These are phyloP conservation scores for Chrysochloris asiatica DNA, from an alignment of 2,113 vertebrate species.

Conservation along the genomic window DNA sequence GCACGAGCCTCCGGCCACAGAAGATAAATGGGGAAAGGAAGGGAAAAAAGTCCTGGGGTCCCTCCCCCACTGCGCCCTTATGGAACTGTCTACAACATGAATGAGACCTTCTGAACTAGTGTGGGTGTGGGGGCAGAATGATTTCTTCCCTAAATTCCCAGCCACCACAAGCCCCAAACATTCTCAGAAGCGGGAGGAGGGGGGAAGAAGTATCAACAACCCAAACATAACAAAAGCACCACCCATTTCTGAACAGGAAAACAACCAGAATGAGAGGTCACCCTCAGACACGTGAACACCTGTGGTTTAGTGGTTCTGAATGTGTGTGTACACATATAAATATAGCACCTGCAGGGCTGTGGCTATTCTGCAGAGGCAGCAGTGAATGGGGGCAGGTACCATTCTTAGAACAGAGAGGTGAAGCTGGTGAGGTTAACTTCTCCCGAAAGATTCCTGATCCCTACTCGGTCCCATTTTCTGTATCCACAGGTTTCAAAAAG, in stretches of 20 bases:
- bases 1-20: slow-evolving; percentile 72
- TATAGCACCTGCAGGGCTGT: slow-evolving; percentile 69
- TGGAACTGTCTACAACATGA: slow-evolving; percentile 25
- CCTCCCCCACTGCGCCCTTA: background rate
- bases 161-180: slow-evolving; percentile 39
- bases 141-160: slow-evolving; percentile 4
- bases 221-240: slow-evolving; percentile 67
- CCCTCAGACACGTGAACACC: slow-evolving; percentile 55
- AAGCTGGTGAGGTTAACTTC: background rate
- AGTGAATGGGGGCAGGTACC: background rate
- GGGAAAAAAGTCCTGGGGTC: background rate
- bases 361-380: slow-evolving; percentile 42
- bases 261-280: slow-evolving; percentile 61
- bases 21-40: slow-evolving; percentile 77
- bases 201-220: slow-evolving; percentile 47
- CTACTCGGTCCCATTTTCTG: slow-evolving; percentile 5
- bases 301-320: slow-evolving; percentile 69
- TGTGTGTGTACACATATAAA: slow-evolving; percentile 66
- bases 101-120: slow-evolving; percentile 59
- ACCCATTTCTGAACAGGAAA: slow-evolving; percentile 65
- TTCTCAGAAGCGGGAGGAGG: slow-evolving; percentile 31
- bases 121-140: slow-evolving; percentile 46
- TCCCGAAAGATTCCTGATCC: background rate
- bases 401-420: slow-evolving; percentile 22
- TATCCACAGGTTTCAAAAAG: slow-evolving; percentile 91